These are phyloP conservation scores for Ornithoptera priamus DNA, from an alignment of 2,888 invertebrate species.

Conservation along the genomic window DNA sequence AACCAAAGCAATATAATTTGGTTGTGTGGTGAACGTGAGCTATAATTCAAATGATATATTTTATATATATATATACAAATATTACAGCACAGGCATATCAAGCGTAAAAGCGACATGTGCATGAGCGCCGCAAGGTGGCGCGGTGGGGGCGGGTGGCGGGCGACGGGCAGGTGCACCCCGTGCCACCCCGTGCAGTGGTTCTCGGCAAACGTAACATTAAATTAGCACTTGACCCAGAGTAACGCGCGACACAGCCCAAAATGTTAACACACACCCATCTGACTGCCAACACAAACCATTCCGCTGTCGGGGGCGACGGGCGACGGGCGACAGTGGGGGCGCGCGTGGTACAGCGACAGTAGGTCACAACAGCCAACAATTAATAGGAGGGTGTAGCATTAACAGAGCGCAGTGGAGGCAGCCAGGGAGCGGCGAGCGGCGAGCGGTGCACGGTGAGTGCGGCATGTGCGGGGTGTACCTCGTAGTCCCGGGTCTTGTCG, in stretches of 20 bases:
- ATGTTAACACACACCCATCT: too few species aligned
- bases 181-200: too few species aligned
- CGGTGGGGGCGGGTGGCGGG: slow-evolving; percentile 42
- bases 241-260: too few species aligned
- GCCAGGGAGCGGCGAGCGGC: too few species aligned
- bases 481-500: slow-evolving; percentile 97
- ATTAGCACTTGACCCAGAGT: too few species aligned
- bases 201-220: too few species aligned
- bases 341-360: too few species aligned
- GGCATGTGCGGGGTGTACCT: slow-evolving; percentile 83
- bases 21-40: slow-evolving; percentile 42
- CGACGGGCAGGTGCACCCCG: background rate
- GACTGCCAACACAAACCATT: too few species aligned
- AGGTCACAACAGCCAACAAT: background rate
- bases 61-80: slow-evolving; percentile 56
- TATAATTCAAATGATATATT: slow-evolving; percentile 39
- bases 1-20: slow-evolving; percentile 60
- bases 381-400: background rate
- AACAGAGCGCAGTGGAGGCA: slow-evolving; percentile 14
- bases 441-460: slow-evolving; percentile 33
- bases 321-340: too few species aligned
- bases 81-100: slow-evolving; percentile 51
- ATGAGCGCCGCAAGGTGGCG: slow-evolving; percentile 46
- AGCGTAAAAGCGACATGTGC: slow-evolving; percentile 56
- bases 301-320: too few species aligned